A percentile compares a stretch with the other conserved stretches of the same genome.
phyloP scores from a whole-genome alignment of 1,140 invertebrate species.

The Calliopsis andreniformis region DNA sequence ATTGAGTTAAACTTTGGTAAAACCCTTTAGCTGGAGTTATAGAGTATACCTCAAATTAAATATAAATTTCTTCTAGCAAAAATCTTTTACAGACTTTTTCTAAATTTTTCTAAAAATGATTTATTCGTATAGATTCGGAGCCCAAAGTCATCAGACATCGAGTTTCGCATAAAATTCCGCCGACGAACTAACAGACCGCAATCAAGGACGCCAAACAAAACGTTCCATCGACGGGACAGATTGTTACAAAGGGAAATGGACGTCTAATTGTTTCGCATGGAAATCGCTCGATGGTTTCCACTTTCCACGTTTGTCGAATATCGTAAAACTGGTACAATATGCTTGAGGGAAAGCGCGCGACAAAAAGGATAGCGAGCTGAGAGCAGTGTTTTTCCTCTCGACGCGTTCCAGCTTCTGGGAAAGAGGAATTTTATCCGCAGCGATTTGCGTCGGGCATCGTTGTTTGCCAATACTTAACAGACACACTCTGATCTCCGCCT shows the following conservation, averaged over 20 bases:
- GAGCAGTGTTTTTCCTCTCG: too few relatives aligned
- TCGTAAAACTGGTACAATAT: conserved; percentile 1
- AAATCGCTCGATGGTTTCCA: conserved; percentile 41
- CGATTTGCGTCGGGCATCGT: conserved; percentile 27
- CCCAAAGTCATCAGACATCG: too few relatives aligned
- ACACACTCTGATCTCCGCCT: background rate
- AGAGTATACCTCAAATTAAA: too few relatives aligned
- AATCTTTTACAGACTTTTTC: too few relatives aligned
- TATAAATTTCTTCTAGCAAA: too few relatives aligned
- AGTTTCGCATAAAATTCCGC: background rate
- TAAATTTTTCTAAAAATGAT: too few relatives aligned
- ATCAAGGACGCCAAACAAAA: conserved; percentile 11
- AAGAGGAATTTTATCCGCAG: conserved; percentile 30
- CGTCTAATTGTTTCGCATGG: conserved; percentile 49
- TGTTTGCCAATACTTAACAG: conserved; percentile 8
- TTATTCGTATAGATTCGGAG: too few relatives aligned
- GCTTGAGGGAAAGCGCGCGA: conserved; percentile 41
- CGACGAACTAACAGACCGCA: conserved; percentile 2
- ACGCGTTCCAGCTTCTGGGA: conserved; percentile 1
- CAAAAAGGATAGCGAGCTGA: conserved; percentile 23
- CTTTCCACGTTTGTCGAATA: conserved; percentile 30
- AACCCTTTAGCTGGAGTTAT: too few relatives aligned
- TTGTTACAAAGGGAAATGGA: conserved; percentile 28
- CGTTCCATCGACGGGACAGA: conserved; percentile 13
- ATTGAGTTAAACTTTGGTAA: too few relatives aligned